Base-by-base conservation (phyloP, 2,113 vertebrate species). In the Paramormyrops kingsleyae region DNA sequence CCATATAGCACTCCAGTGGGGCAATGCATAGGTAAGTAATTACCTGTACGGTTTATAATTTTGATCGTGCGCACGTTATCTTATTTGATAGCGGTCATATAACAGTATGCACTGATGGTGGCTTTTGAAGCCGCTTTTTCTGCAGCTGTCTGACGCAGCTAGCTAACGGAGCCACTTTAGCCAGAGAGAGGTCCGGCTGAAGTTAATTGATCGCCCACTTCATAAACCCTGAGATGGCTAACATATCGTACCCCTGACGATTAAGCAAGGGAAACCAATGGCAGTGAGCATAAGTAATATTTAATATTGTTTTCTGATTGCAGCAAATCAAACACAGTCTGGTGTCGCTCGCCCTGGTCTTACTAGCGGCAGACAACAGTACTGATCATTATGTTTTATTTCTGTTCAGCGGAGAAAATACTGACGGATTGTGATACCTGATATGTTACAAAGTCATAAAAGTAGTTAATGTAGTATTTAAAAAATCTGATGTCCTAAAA, bases 1-100 rank as follows among this genome's bases (percentile, higher is more conserved):
- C 98, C 98, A 87, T 99, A 98, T 95, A 99, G 97, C 96, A 98
- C 98, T 94, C 98, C 98, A 0, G 98, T 99, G 92, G 98, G 98
- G 89, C 98, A 99, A 91, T 97, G 89, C 62, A 74, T 89, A 77
- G 88, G 53, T 90, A 50, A 66, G 88, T 87, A 66, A 83, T 52
- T 12, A 24, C 13, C 27, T 9, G 80, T n/a, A 47, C 39, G 31
- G 24, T 46, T 39, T 42, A 31, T 24, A 31, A 19, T 84, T 13
- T 46, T 24, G 39, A 12, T 7, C 21, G 49, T 52, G 1, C 53
- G 50, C 15, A n/a, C 35, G 59, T 17, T 87, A 42, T 50, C 3
- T 31, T 19, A 35, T 46, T 86, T 80, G 3, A 17, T 24, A 21
- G 62, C 52, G 50, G 31, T 62, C 77, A 12, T 19, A 31, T 53